A percentile compares a stretch with the other conserved stretches of the same genome.
Conservation (phyloP, 1,140 invertebrate species). For the Halotydeus destructor region DNA sequence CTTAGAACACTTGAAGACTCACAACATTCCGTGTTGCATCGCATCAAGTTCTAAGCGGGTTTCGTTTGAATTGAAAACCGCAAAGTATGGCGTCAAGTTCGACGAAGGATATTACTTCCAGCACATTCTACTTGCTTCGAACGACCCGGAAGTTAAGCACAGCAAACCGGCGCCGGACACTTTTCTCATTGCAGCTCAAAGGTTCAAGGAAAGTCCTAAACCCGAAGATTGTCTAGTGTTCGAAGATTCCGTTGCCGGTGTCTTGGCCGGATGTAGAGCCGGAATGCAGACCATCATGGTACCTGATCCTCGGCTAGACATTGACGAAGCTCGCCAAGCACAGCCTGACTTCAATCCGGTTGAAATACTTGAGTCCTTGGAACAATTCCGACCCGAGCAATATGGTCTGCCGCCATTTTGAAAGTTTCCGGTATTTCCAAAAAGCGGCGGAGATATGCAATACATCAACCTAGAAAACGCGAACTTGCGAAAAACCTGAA, state of each 20-base stretch:
- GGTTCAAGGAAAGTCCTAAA: conserved; percentile 7
- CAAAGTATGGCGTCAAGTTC: conserved; percentile 5
- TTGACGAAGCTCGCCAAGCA: conserved; percentile 3
- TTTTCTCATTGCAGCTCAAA: conserved; percentile 8
- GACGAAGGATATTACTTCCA: conserved; percentile 8
- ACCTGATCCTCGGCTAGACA: conserved; percentile 7
- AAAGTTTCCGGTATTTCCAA: no score
- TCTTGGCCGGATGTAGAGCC: conserved; percentile 8
- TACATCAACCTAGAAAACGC: no score
- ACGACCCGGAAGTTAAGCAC: conserved; percentile 13
- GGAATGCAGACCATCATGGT: conserved; percentile 15
- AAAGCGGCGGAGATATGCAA: no score
- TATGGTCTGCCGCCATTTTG: conserved; percentile 14
- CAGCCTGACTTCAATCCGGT: conserved; percentile 9
- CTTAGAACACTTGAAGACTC: conserved; percentile 10
- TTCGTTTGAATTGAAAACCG: conserved; percentile 8
- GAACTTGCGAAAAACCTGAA: no score
- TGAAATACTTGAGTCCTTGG: conserved; percentile 9
- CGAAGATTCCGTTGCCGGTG: conserved; percentile 15
- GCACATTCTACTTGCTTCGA: conserved; percentile 11
- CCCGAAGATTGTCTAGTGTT: conserved; percentile 11
- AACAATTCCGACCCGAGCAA: conserved; percentile 13
- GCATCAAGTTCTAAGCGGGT: conserved; percentile 5
- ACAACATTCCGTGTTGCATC: conserved; percentile 14
- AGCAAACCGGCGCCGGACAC: conserved; percentile 13